A percentile compares a stretch with the other conserved stretches of the same genome.
Conservation (phyloP, 2,113 vertebrate genomes). For the Podiceps cristatus region DNA sequence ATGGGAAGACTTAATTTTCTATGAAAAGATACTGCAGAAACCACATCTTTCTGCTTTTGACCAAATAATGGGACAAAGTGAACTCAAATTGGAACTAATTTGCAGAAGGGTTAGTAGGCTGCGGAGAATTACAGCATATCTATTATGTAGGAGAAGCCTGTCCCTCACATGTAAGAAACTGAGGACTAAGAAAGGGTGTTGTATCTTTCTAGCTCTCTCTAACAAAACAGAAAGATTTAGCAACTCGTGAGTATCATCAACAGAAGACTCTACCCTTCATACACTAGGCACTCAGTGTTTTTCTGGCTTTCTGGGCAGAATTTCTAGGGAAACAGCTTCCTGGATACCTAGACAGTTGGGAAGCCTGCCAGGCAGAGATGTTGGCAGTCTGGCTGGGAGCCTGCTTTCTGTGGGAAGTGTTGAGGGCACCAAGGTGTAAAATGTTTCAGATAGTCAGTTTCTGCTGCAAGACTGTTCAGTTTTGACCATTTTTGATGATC, state of each 20-base stretch:
- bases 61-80: not conserved
- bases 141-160: not conserved
- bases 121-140: not conserved
- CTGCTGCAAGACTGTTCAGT: not conserved
- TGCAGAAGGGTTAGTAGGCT: not conserved
- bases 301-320: not conserved
- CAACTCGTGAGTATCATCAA: not conserved
- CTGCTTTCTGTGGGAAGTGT: not conserved
- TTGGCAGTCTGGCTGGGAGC: not conserved
- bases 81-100: not conserved
- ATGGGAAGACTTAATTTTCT: not conserved
- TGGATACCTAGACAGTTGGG: conserved; percentile 3
- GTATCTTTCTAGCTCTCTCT: not conserved
- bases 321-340: conserved; percentile 2
- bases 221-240: not conserved
- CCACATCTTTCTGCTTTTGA: not conserved
- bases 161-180: not conserved
- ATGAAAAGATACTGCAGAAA: not conserved
- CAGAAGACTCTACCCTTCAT: not conserved
- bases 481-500: not conserved
- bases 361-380: not conserved
- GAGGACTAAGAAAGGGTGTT: not conserved
- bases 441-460: not conserved
- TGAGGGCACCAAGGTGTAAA: not conserved
- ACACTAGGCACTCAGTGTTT: not conserved